These are phyloP conservation scores for Megaceryle torquata DNA, from an alignment of 2,113 vertebrate species.

Conservation along the genomic window DNA sequence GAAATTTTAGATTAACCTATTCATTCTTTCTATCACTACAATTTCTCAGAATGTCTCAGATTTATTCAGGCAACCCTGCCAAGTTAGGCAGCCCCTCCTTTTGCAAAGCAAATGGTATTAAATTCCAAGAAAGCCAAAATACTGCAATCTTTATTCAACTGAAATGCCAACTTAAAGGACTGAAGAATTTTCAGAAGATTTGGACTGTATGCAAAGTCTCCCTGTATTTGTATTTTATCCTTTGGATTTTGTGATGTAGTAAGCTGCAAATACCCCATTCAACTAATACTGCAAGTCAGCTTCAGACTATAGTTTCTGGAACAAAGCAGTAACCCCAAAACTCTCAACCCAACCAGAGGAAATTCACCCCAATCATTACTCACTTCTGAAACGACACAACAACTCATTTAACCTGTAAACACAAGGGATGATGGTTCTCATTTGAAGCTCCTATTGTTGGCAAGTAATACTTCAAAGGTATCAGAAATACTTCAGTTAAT, in stretches of 20 bases:
- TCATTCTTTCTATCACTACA: neutral
- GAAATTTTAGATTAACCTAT: neutral
- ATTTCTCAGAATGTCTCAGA: neutral
- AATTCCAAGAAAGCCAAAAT: neutral
- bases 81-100: neutral
- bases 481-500: conserved; percentile 33
- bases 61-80: neutral
- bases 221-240: neutral
- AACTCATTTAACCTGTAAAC: conserved; percentile 57
- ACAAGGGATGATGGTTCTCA: conserved; percentile 2
- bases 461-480: conserved; percentile 47
- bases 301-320: neutral
- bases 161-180: neutral
- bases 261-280: neutral
- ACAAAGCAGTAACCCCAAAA: neutral
- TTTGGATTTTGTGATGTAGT: conserved; percentile 8
- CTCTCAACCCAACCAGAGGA: neutral
- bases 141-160: neutral
- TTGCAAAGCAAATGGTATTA: neutral
- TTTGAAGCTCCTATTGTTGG: neutral
- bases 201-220: neutral
- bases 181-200: neutral
- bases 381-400: neutral
- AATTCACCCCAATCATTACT: neutral
- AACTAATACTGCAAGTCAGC: conserved; percentile 41